Evolutionary conservation across 2,113 vertebrate genomes (phyloP).

Genomic region (Kryptolebias marmoratus): DNA sequence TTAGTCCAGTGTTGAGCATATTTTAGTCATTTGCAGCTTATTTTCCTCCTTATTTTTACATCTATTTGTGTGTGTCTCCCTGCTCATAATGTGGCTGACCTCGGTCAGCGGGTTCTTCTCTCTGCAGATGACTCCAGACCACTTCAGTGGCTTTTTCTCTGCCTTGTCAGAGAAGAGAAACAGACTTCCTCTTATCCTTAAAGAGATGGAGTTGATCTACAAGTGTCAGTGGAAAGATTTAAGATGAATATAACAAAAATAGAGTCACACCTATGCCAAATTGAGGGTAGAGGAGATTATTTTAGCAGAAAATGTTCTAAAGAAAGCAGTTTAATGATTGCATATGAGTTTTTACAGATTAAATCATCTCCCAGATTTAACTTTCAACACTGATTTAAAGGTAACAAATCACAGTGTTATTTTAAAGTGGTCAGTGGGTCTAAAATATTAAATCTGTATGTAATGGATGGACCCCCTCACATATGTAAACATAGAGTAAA

Average conservation of each 20-base stretch:
- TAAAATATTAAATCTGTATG: constrained; percentile 35
- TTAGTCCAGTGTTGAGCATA: neutral
- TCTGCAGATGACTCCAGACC: neutral
- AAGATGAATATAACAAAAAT: neutral
- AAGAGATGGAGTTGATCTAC: neutral
- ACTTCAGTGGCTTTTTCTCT: neutral
- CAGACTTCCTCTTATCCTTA: neutral
- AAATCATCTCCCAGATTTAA: neutral
- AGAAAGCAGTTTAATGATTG: neutral
- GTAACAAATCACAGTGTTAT: neutral
- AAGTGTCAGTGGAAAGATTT: neutral
- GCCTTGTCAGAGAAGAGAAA: neutral
- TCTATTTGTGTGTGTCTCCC: neutral
- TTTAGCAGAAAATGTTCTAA: neutral
- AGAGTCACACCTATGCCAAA: neutral
- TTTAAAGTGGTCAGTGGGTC: constrained; percentile 9
- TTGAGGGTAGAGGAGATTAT: neutral
- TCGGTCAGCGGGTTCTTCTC: neutral
- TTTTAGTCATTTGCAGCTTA: neutral
- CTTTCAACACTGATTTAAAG: neutral
- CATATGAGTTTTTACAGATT: neutral
- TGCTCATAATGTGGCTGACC: neutral
- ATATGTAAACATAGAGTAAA: constrained; percentile 41
- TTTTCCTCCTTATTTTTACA: neutral
- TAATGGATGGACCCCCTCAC: constrained; percentile 43